These are phyloP conservation scores for Drosophila santomea DNA, from an alignment of 1,140 invertebrate species.

Conservation along the genomic window DNA sequence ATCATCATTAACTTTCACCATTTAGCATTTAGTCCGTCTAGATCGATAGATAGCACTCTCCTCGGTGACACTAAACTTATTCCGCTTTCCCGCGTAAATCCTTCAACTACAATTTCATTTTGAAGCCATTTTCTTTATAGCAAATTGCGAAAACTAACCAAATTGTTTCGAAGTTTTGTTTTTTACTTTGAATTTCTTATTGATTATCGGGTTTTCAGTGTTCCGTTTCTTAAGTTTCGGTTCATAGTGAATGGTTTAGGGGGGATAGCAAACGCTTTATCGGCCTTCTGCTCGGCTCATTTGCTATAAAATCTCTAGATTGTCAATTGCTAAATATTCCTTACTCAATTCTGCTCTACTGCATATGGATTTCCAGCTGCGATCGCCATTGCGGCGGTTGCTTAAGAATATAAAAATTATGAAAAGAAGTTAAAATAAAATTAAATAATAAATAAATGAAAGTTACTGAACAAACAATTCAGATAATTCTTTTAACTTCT, in stretches of 20 bases:
- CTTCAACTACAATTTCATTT: constrained; percentile 73
- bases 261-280: constrained; percentile 51
- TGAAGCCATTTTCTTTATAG: constrained; percentile 13
- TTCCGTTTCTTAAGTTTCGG: not conserved
- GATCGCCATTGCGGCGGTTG: not conserved
- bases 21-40: constrained; percentile 19
- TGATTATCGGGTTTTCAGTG: not conserved
- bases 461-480: not conserved
- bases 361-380: constrained; percentile 15
- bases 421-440: no score
- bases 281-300: constrained; percentile 21
- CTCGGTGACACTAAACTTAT: constrained; percentile 7
- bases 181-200: constrained; percentile 1
- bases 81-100: constrained; percentile 20
- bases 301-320: constrained; percentile 63
- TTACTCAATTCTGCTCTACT: constrained; percentile 33
- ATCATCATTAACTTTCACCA: not conserved
- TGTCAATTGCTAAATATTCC: constrained; percentile 72
- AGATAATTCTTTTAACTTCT: not conserved
- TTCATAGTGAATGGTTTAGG: constrained; percentile 11
- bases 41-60: constrained; percentile 5
- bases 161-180: not conserved
- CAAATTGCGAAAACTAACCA: constrained; percentile 23
- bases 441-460: not conserved
- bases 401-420: not conserved